phyloP scores from a whole-genome alignment of 2,888 invertebrate species.

The Lathronympha strigana region DNA sequence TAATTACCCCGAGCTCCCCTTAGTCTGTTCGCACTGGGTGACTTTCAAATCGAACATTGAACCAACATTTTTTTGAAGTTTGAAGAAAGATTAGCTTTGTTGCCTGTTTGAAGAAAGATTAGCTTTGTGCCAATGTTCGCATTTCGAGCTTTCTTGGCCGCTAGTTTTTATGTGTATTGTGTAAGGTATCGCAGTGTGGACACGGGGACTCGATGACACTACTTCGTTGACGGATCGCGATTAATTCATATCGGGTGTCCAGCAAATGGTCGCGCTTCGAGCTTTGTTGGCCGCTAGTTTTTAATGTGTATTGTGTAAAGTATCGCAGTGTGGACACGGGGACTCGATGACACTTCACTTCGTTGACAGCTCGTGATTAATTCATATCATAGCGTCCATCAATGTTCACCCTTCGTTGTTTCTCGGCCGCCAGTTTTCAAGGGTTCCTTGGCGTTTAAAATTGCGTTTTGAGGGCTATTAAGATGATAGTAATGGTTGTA shows the following conservation, averaged over 20 bases:
- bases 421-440: constrained; percentile 39
- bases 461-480: not conserved
- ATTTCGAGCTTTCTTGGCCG: too few species aligned
- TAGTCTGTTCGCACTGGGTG: constrained; percentile 12
- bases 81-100: too few species aligned
- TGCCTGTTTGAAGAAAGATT: too few species aligned
- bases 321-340: constrained; percentile 37
- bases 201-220: constrained; percentile 65
- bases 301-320: not conserved
- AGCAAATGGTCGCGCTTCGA: too few species aligned
- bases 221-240: constrained; percentile 69
- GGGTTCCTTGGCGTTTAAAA: constrained; percentile 10
- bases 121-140: too few species aligned
- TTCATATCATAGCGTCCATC: constrained; percentile 60
- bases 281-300: too few species aligned
- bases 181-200: constrained; percentile 33
- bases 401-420: constrained; percentile 54
- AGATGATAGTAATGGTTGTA: not conserved
- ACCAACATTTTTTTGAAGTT: too few species aligned
- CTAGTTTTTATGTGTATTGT: too few species aligned
- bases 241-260: constrained; percentile 66
- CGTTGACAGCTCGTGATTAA: constrained; percentile 71
- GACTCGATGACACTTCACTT: constrained; percentile 72
- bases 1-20: constrained; percentile 66
- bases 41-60: not conserved